Conservation (phyloP, 1,140 invertebrate genomes). For the Amyelois transitella region DNA sequence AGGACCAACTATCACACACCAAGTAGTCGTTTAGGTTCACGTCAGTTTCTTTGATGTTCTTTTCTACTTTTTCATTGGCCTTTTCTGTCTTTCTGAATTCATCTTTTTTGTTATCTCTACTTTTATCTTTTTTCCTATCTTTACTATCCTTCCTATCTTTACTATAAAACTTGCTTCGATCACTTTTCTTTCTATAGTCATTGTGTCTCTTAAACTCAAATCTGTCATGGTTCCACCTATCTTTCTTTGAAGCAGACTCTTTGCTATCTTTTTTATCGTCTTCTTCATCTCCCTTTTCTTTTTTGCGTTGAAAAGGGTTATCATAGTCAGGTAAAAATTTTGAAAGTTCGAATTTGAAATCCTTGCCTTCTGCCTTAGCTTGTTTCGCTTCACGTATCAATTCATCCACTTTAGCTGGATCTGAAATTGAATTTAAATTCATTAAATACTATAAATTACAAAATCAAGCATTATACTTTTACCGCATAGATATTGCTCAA, state of each 20-base stretch:
- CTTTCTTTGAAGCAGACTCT: constrained; percentile 6
- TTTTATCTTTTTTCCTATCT: constrained; percentile 20
- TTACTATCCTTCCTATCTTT: constrained; percentile 21
- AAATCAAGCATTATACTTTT: too few species aligned
- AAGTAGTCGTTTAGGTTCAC: constrained; percentile 62
- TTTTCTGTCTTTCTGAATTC: constrained; percentile 14
- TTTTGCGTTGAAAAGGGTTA: constrained; percentile 63
- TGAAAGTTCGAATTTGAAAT: constrained; percentile 63
- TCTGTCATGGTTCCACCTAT: constrained; percentile 18
- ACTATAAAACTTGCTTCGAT: constrained; percentile 38
- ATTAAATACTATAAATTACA: too few species aligned
- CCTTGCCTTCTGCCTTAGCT: constrained; percentile 49
- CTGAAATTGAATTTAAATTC: constrained; percentile 25
- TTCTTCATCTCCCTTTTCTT: constrained; percentile 32
- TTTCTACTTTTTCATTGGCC: constrained; percentile 6
- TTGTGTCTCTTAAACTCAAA: not conserved
- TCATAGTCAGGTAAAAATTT: constrained; percentile 60
- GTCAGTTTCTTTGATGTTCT: constrained; percentile 41
- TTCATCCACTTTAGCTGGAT: constrained; percentile 59
- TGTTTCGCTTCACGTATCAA: constrained; percentile 61
- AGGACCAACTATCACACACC: constrained; percentile 68
- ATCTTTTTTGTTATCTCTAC: constrained; percentile 14
- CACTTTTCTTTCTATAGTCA: constrained; percentile 26
- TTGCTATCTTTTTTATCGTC: not conserved
- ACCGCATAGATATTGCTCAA: too few species aligned